Percentiles rank a stretch among this genome's conserved stretches.
phyloP scores from a whole-genome alignment of 2,797 vertebrate species.

The Threskiornis aethiopicus region DNA sequence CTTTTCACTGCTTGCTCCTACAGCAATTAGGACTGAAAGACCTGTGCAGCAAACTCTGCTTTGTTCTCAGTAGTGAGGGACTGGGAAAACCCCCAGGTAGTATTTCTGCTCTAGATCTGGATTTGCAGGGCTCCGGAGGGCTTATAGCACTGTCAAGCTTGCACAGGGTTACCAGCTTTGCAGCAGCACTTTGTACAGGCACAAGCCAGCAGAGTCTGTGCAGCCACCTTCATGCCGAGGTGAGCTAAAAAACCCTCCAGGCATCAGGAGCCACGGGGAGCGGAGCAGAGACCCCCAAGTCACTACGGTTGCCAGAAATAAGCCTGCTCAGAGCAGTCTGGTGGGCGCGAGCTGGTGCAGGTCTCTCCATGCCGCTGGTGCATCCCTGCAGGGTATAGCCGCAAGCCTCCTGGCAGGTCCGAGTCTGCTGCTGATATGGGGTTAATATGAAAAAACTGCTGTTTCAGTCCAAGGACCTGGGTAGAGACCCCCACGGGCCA shows the following conservation, averaged over 20 bases:
- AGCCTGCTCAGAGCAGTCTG: not conserved
- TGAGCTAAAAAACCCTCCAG: not conserved
- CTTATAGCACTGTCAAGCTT: not conserved
- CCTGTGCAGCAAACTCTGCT: not conserved
- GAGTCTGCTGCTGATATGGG: not conserved
- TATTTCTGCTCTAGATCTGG: not conserved
- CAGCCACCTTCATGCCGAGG: rapidly evolving
- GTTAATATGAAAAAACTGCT: not conserved
- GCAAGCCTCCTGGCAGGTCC: rapidly evolving
- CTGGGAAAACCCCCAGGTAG: not conserved
- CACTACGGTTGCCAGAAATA: not conserved
- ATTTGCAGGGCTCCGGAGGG: not conserved
- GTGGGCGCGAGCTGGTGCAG: not conserved
- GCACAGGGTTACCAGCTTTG: not conserved
- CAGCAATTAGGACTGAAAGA: not conserved
- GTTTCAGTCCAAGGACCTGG: not conserved
- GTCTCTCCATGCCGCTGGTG: not conserved
- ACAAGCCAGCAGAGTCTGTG: not conserved
- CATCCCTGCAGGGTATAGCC: not conserved
- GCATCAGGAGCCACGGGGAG: rapidly evolving
- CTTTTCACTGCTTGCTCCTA: not conserved
- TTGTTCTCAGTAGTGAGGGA: not conserved
- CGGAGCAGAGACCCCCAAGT: rapidly evolving
- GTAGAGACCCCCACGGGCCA: rapidly evolving
- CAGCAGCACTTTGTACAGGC: not conserved